These are phyloP conservation scores for Lydus trimaculatus DNA, from an alignment of 2,888 invertebrate genomes.

Conservation along the genomic window DNA sequence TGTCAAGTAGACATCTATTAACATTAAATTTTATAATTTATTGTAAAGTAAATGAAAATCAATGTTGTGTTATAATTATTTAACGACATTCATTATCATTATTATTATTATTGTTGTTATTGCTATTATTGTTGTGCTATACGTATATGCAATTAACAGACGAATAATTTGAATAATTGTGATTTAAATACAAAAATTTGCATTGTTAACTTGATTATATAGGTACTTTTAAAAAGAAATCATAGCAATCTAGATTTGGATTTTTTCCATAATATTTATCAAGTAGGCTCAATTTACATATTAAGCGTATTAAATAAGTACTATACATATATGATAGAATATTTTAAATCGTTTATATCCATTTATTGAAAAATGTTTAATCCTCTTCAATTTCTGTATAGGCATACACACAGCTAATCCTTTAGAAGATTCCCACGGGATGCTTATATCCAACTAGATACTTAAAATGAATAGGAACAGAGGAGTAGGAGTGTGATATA, in stretches of 20 bases:
- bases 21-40: constrained; percentile 2
- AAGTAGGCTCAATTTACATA: too few species aligned
- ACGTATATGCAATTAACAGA: background rate
- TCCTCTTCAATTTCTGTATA: background rate
- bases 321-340: too few species aligned
- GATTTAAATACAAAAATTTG: too few species aligned
- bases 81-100: background rate
- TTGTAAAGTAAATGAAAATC: constrained; percentile 3
- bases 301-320: too few species aligned
- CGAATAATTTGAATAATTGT: background rate
- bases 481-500: background rate
- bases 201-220: too few species aligned
- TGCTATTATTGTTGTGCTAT: background rate
- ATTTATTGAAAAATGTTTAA: background rate
- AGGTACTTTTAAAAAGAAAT: too few species aligned
- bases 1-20: constrained; percentile 1
- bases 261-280: too few species aligned
- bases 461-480: background rate
- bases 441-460: background rate
- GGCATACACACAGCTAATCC: background rate
- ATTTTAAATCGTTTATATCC: too few species aligned
- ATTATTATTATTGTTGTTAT: background rate
- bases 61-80: constrained; percentile 5
- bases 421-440: background rate
- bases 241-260: too few species aligned